Evolutionary conservation across 2,888 invertebrate species (phyloP), one percentile per base, ranked within the genome.

Genomic region (Slavum lentiscoides): DNA sequence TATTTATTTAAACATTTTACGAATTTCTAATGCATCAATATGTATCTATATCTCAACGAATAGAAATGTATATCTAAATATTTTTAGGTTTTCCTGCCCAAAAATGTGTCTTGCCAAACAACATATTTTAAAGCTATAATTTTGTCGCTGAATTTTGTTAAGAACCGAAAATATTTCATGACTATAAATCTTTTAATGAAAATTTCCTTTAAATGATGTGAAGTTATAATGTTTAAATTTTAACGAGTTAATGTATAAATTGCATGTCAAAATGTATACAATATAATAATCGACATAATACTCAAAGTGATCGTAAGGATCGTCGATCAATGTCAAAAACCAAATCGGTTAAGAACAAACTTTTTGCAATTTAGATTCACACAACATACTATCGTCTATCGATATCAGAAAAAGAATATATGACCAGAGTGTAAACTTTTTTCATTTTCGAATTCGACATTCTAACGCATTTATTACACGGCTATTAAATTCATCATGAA

Each of bases 351-450:
- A 61, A 49, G 62, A 77, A 77, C 61, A 77, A 77, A 77, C 69
- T 77, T 69, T 77, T 62, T 77, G 62, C 62, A 70, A 77, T 77
- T 77, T 77, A 77, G 53, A 77, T 77, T 77, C 70, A 21, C 37
- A 19, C 62, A 69, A 23, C n/a, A n/a, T 59, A 43, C n/a, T 49
- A 23, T 43, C 43, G 30, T 30, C n/a, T 49, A 23, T 43, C 43
- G 30, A 58, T 76, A 76, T 59, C 49, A 21, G 39, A 59, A 59
- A 68, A 49, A 49, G 58, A 68, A 68, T 76, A 75, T 49, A 74
- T 17, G 55, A 64, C 39, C 23, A 2, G 13, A 66, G 30, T 55
- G 37, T 61, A 77, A 77, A 77, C 69, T 77, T 77, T 76, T 77
- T 77, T 69, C 76, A 77, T 77, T 77, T 77, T 69, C 37, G n/a